Evolutionary conservation across 2,888 invertebrate species (phyloP).

Genomic region (Orthosia incerta): DNA sequence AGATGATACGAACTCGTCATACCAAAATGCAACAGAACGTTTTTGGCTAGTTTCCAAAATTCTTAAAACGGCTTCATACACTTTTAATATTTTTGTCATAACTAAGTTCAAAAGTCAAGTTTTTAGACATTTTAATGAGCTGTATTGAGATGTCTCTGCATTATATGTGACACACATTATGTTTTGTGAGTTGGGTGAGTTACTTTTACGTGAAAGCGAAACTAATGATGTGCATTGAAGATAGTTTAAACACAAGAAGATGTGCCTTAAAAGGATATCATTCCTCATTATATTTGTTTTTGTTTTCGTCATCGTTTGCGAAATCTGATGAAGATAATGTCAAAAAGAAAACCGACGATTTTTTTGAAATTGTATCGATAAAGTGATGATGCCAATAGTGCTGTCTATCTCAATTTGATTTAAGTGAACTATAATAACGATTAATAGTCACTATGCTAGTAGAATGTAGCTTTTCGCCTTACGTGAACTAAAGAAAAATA

Average conservation of each 20-base stretch:
- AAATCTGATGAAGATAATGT: neutral
- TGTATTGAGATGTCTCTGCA: neutral
- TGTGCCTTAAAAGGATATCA: neutral
- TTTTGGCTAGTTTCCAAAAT: slow-evolving; percentile 26
- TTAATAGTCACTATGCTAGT: neutral
- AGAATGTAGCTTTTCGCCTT: neutral
- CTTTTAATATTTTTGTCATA: slow-evolving; percentile 57
- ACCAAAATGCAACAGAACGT: slow-evolving; percentile 9
- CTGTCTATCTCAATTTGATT: neutral
- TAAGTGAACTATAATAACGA: neutral
- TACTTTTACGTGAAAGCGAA: slow-evolving; percentile 21
- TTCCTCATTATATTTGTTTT: neutral
- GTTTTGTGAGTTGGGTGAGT: neutral
- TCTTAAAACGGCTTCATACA: slow-evolving; percentile 28
- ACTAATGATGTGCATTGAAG: slow-evolving; percentile 13
- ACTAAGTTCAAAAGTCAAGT: slow-evolving; percentile 13
- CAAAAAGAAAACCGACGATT: neutral
- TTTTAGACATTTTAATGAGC: slow-evolving; percentile 20
- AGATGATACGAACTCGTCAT: slow-evolving; percentile 15
- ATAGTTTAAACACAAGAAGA: slow-evolving; percentile 16
- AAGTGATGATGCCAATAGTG: neutral
- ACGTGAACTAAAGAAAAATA: no score
- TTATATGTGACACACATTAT: slow-evolving; percentile 3
- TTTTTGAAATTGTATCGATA: neutral
- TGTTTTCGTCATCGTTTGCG: neutral